phyloP scores from a whole-genome alignment of 2,888 invertebrate species.

The Thereva nobilitata region DNA sequence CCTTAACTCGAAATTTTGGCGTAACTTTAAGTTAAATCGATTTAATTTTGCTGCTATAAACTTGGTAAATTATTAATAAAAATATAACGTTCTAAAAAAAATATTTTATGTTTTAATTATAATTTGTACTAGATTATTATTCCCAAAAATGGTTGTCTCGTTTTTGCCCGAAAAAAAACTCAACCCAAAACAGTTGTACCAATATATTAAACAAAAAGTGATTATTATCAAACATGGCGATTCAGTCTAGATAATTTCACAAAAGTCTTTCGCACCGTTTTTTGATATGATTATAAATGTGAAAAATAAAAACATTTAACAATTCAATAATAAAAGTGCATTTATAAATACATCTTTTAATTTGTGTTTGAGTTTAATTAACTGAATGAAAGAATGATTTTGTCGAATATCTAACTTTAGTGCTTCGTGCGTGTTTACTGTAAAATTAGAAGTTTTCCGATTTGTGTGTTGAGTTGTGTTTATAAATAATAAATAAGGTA shows the following conservation, averaged over 20 bases:
- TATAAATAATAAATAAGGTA: slow-evolving; percentile 29
- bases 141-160: background rate
- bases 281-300: slow-evolving; percentile 3
- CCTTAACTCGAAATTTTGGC: no score
- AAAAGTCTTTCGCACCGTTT: slow-evolving; percentile 9
- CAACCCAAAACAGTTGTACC: slow-evolving; percentile 22
- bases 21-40: no score
- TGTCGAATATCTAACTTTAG: background rate
- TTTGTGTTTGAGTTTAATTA: slow-evolving; percentile 18
- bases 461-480: slow-evolving; percentile 11
- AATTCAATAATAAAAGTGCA: slow-evolving; percentile 1
- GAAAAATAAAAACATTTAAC: background rate
- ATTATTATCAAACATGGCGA: slow-evolving; percentile 34
- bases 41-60: no score
- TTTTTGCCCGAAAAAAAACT: slow-evolving; percentile 3
- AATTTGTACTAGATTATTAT: no score
- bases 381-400: slow-evolving; percentile 14
- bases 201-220: slow-evolving; percentile 28
- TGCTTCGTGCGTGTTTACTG: slow-evolving; percentile 11
- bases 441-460: slow-evolving; percentile 16
- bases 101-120: no score
- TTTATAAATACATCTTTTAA: slow-evolving; percentile 6
- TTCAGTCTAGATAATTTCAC: slow-evolving; percentile 23
- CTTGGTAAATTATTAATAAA: no score
- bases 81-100: no score